phyloP scores from a whole-genome alignment of 2,888 invertebrate genomes.

The Xestia c-nigrum region DNA sequence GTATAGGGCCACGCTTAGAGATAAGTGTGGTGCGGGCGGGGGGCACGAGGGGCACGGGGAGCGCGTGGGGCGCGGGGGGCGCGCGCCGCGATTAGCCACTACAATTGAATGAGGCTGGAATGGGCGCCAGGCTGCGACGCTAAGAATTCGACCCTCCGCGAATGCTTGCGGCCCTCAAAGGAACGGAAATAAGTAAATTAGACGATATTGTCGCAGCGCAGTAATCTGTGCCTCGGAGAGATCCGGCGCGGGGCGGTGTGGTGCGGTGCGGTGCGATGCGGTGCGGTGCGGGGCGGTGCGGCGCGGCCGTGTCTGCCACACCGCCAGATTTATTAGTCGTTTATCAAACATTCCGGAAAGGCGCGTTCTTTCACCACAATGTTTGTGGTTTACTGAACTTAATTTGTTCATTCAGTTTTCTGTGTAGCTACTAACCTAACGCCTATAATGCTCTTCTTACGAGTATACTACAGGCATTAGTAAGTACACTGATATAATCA shows the following conservation, averaged over 20 bases:
- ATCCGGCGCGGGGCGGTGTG: neutral
- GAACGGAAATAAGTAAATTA: constrained; percentile 62
- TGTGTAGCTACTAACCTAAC: no score
- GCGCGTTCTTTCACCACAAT: constrained; percentile 3
- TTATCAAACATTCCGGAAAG: constrained; percentile 22
- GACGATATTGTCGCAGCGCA: constrained; percentile 40
- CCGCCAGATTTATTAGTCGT: constrained; percentile 29
- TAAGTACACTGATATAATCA: no score
- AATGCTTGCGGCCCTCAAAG: constrained; percentile 46
- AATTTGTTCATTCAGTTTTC: neutral
- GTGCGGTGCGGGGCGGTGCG: neutral
- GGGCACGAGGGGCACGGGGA: neutral
- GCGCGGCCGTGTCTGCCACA: neutral
- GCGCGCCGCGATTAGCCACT: constrained; percentile 44
- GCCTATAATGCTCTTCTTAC: no score
- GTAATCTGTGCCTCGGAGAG: constrained; percentile 10
- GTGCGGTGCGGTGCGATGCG: neutral
- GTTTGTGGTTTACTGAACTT: constrained; percentile 11
- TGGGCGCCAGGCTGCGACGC: constrained; percentile 38
- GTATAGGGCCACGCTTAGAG: constrained; percentile 30
- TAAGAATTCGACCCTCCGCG: constrained; percentile 44
- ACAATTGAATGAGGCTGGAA: constrained; percentile 57
- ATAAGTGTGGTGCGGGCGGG: constrained; percentile 26
- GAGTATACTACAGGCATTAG: no score
- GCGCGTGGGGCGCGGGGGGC: neutral